Conservation (phyloP, 1,140 invertebrate genomes). For the Ceratosolen fusciceps region DNA sequence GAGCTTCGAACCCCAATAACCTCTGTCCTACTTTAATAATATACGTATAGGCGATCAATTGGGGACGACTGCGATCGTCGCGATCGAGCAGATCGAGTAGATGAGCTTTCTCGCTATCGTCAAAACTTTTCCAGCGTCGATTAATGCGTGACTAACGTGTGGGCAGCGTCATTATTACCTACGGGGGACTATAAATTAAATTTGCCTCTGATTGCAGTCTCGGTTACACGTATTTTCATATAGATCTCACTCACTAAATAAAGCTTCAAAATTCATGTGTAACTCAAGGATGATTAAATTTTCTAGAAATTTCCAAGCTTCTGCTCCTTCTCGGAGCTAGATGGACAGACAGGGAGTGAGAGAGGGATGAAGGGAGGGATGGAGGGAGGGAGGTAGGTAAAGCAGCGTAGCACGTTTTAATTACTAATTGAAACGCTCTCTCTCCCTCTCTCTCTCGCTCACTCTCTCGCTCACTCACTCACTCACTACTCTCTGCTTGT, state of each 20-base stretch:
- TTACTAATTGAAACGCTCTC: constrained; percentile 66
- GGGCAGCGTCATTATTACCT: background rate
- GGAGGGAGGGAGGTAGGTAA: constrained; percentile 34
- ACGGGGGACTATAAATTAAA: background rate
- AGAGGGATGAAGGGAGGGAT: constrained; percentile 20
- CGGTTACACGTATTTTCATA: constrained; percentile 3
- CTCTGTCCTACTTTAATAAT: no score
- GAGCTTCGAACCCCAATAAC: background rate
- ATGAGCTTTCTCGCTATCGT: background rate
- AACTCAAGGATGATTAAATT: constrained; percentile 20
- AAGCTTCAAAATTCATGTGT: constrained; percentile 15
- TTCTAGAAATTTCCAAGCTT: constrained; percentile 1
- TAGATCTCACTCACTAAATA: constrained; percentile 3
- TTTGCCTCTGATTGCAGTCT: background rate
- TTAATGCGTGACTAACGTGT: background rate
- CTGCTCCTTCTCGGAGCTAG: background rate
- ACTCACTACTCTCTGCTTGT: no score
- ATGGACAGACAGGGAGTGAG: background rate
- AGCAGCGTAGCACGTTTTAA: constrained; percentile 60
- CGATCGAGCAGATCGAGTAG: no score
- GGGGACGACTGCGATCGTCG: no score
- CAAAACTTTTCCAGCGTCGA: background rate
- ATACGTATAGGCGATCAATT: no score
- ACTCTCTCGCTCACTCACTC: no score
- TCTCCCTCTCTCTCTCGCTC: no score